phyloP scores from a whole-genome alignment of 2,113 vertebrate genomes.

The Percopsis transmontana region DNA sequence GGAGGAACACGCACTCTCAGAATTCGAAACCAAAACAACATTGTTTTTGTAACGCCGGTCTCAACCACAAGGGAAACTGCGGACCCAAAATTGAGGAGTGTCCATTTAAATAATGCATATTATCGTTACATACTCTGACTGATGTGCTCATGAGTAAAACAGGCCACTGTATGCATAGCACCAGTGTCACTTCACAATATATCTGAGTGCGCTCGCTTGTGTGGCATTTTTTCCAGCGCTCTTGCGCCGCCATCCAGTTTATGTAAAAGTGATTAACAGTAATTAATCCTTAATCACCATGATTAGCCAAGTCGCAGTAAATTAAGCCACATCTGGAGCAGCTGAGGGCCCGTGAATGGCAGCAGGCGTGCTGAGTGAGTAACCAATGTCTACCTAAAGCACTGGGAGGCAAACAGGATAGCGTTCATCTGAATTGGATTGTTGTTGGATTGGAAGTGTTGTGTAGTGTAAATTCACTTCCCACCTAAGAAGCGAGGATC shows the following conservation, averaged over 20 bases:
- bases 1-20: too few species aligned
- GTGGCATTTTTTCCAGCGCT: conserved; percentile 92
- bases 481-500: not conserved
- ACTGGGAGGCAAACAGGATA: conserved; percentile 31
- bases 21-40: too few species aligned
- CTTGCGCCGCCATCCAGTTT: conserved; percentile 97
- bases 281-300: conserved; percentile 99
- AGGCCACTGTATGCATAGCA: not conserved
- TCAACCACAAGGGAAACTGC: too few species aligned
- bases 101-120: conserved; percentile 15
- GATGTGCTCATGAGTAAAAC: conserved; percentile 31
- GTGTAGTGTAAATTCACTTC: not conserved
- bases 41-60: too few species aligned
- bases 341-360: conserved; percentile 86
- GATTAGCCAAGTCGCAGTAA: conserved; percentile 99
- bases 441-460: conserved; percentile 4
- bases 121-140: conserved; percentile 25
- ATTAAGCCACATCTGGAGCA: conserved; percentile 99
- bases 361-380: conserved; percentile 80
- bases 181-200: conserved; percentile 18
- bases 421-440: not conserved
- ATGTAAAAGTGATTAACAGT: conserved; percentile 99
- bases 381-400: conserved; percentile 87
- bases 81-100: too few species aligned
- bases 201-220: conserved; percentile 69